phyloP scores from a whole-genome alignment of 2,113 vertebrate genomes.

The Oncorhynchus masou region DNA sequence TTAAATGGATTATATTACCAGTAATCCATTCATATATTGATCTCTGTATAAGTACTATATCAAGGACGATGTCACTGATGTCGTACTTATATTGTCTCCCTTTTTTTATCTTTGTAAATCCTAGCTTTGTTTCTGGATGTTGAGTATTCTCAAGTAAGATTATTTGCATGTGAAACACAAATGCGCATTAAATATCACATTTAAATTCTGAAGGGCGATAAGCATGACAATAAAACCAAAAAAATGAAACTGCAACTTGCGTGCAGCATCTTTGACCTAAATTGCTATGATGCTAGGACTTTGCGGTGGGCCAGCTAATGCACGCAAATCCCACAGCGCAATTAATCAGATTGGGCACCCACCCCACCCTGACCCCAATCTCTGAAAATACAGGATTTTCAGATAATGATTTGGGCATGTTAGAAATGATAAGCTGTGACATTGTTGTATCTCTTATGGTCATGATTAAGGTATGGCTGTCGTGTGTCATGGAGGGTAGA shows the following conservation, averaged over 20 bases:
- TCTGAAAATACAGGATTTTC: constrained; percentile 64
- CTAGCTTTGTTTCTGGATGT: constrained; percentile 1
- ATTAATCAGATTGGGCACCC: constrained; percentile 73
- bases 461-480: constrained; percentile 40
- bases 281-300: constrained; percentile 62
- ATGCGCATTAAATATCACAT: constrained; percentile 26
- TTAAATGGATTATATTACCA: not conserved
- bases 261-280: constrained; percentile 70
- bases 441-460: constrained; percentile 53
- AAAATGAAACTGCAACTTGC: constrained; percentile 50
- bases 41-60: not conserved
- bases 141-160: constrained; percentile 19
- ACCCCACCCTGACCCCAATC: constrained; percentile 53
- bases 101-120: constrained; percentile 2
- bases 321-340: constrained; percentile 73
- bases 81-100: not conserved
- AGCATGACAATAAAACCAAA: constrained; percentile 16
- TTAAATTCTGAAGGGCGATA: constrained; percentile 23
- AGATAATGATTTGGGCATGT: constrained; percentile 52
- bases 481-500: constrained; percentile 10
- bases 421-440: constrained; percentile 47
- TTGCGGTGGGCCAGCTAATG: constrained; percentile 65
- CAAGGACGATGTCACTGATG: not conserved
- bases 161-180: constrained; percentile 29
- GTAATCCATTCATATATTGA: not conserved